Evolutionary conservation across 2,797 vertebrate species (phyloP).

Genomic region (Fundulus diaphanus): DNA sequence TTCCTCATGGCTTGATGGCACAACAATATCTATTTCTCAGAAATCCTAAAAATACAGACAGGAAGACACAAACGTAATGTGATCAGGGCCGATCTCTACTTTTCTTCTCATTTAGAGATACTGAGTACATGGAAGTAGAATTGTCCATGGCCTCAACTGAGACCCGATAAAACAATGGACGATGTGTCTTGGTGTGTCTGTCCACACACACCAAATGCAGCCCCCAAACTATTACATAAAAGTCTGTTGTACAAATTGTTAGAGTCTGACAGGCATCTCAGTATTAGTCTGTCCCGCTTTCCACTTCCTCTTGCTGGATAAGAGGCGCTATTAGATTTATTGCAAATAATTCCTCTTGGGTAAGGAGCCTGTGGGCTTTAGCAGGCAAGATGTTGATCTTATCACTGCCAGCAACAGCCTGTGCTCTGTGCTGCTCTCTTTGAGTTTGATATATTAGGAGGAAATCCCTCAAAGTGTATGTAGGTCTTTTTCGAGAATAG

Average conservation of each 20-base stretch:
- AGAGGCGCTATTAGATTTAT: slow-evolving; percentile 33
- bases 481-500: background rate
- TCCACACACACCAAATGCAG: background rate
- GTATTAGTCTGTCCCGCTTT: slow-evolving; percentile 16
- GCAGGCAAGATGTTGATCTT: slow-evolving; percentile 44
- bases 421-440: slow-evolving; percentile 19
- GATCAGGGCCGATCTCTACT: background rate
- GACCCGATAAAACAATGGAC: background rate
- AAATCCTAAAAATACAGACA: background rate
- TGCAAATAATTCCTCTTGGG: slow-evolving; percentile 42
- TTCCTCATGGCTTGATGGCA: too few species aligned
- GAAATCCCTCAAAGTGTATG: background rate
- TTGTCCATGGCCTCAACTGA: background rate
- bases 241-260: slow-evolving; percentile 8
- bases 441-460: background rate
- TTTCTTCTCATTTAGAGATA: background rate
- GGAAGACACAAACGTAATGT: background rate
- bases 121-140: background rate
- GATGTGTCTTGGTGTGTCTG: background rate
- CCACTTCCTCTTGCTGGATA: slow-evolving; percentile 23
- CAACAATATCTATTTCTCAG: too few species aligned
- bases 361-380: slow-evolving; percentile 45
- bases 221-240: slow-evolving; percentile 11
- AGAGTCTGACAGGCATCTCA: slow-evolving; percentile 25
- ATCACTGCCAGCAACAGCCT: slow-evolving; percentile 30